These are phyloP conservation scores for Punctoribates punctum DNA, from an alignment of 2,888 invertebrate genomes.

Conservation along the genomic window DNA sequence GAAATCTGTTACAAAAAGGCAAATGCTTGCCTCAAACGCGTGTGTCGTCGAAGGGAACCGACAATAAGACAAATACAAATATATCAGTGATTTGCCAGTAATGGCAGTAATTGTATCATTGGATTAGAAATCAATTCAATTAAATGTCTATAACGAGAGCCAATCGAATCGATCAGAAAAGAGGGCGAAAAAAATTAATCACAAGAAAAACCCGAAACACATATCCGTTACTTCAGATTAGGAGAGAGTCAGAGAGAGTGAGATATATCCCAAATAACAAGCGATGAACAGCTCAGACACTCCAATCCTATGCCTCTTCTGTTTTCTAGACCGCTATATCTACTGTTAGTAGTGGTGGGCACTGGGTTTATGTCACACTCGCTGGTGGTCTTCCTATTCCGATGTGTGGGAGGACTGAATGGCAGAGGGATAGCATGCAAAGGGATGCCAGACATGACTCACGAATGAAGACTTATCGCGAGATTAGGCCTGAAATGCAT, in stretches of 20 bases:
- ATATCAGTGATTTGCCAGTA: not conserved
- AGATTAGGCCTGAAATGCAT: not conserved
- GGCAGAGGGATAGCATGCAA: not conserved
- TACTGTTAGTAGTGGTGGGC: not conserved
- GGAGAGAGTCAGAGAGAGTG: not conserved
- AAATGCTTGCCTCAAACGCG: no score
- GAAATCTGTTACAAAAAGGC: no score
- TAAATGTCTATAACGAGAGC: conserved; percentile 6
- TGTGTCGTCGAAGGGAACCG: no score
- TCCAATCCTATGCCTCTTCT: not conserved
- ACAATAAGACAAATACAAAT: no score
- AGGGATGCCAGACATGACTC: conserved; percentile 16
- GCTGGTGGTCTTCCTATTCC: not conserved
- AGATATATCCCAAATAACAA: not conserved
- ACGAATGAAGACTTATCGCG: conserved; percentile 4
- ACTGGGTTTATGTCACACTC: not conserved
- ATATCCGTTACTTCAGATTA: not conserved
- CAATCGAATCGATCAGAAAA: not conserved
- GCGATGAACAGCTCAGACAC: conserved; percentile 12
- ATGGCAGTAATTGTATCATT: not conserved
- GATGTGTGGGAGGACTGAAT: not conserved
- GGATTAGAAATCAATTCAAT: conserved; percentile 16
- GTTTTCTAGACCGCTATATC: not conserved
- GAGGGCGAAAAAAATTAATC: not conserved
- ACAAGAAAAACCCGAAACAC: not conserved